A percentile compares a stretch with the other conserved stretches of the same genome.
These are phyloP conservation scores for Coleophora deauratella DNA, from an alignment of 2,888 invertebrate species.

Conservation along the genomic window DNA sequence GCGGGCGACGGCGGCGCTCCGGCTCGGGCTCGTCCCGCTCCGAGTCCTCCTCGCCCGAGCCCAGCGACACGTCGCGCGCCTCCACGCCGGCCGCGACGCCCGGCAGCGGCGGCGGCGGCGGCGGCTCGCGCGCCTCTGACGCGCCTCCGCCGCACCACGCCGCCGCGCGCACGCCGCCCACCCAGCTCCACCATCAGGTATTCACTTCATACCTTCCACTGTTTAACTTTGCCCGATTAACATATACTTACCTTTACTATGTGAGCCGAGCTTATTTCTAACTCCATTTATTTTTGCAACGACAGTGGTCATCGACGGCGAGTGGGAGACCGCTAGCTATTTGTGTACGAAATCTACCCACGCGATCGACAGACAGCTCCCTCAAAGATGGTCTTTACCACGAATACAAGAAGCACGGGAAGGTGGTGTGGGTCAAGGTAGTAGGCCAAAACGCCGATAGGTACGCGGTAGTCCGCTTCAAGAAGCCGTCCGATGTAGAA, in stretches of 20 bases:
- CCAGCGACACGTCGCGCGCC: constrained; percentile 73
- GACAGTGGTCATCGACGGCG: constrained; percentile 78
- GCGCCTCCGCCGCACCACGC: constrained; percentile 26
- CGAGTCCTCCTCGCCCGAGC: constrained; percentile 74
- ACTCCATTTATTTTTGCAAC: too few species aligned
- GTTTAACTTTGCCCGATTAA: too few species aligned
- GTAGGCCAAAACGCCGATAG: constrained; percentile 93
- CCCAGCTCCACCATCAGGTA: constrained; percentile 40
- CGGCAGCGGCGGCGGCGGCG: constrained; percentile 25
- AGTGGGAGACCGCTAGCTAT: constrained; percentile 85
- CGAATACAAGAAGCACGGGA: constrained; percentile 99
- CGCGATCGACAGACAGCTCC: constrained; percentile 93
- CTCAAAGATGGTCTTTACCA: constrained; percentile 98
- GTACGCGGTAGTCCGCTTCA: constrained; percentile 94
- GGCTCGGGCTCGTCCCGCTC: constrained; percentile 69
- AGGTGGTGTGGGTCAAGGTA: constrained; percentile 96
- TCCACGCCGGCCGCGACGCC: constrained; percentile 70
- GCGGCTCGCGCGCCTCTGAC: constrained; percentile 39
- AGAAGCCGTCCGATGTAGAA: constrained; percentile 97
- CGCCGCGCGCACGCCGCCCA: constrained; percentile 39
- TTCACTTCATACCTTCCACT: neutral
- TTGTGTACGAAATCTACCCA: constrained; percentile 92
- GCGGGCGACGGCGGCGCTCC: constrained; percentile 65
- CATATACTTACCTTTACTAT: neutral
- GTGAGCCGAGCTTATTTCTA: neutral